Evolutionary conservation across 2,888 invertebrate genomes (phyloP).

Genomic region (Myopa tessellatipennis): DNA sequence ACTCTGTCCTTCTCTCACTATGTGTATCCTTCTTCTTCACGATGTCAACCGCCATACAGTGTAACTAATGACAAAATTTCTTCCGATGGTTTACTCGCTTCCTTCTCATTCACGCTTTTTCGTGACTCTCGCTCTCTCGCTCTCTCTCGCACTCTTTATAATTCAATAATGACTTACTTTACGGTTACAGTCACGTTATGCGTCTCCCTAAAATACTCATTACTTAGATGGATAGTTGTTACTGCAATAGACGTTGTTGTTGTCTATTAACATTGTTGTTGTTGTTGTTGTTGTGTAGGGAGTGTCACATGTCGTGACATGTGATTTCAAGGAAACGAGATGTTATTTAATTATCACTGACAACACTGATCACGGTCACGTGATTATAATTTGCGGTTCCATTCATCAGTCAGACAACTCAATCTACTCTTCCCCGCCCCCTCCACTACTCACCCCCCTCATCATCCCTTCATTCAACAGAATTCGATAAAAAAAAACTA

Average conservation of each 20-base stretch:
- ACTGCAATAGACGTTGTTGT: not conserved
- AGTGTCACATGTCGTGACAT: not conserved
- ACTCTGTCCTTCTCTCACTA: too few species aligned
- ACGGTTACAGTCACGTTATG: conserved; percentile 14
- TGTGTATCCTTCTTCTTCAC: not conserved
- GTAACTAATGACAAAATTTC: not conserved
- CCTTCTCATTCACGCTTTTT: not conserved
- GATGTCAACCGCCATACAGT: not conserved
- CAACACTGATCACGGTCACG: conserved; percentile 22
- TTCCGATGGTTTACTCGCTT: not conserved
- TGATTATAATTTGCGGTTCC: not conserved
- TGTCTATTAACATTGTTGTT: not conserved
- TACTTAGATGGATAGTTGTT: not conserved
- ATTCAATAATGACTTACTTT: not conserved
- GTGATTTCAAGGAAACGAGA: not conserved
- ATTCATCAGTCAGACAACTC: not conserved
- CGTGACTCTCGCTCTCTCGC: not conserved
- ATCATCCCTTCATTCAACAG: not conserved
- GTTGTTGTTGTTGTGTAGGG: not conserved
- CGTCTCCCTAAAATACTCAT: conserved; percentile 16
- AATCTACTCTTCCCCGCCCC: not conserved
- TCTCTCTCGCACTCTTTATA: not conserved
- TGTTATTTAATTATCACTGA: conserved; percentile 32
- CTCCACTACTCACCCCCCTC: too few species aligned
- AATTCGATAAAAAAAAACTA: conserved; percentile 2